Evolutionary conservation across 2,797 vertebrate genomes (phyloP), one percentile per base, ranked within the genome.

Genomic region (Sebastes melanostomus): DNA sequence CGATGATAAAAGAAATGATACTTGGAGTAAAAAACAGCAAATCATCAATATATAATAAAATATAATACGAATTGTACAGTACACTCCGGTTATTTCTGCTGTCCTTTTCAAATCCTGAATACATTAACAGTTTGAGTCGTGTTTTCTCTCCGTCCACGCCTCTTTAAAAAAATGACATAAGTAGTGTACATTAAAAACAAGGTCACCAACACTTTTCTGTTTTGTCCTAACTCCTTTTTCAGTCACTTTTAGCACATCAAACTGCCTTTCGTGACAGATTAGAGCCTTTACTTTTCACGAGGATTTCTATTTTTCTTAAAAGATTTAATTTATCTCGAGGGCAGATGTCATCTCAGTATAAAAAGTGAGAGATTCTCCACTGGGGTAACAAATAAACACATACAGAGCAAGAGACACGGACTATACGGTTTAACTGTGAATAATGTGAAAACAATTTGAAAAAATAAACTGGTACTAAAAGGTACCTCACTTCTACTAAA

Each of bases 51-150:
- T 94, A 94, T 95, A 93, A 95, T 95, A 95, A 96, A 96, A 96
- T 96, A 95, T 95, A 95, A 95, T 95, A 95, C 92, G 91, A 94
- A 95, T 95, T 96, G 92, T 96, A 96, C 95, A 96, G 93, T 95
- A 95, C 93, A 94, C 94, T 91, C 73, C 87, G 82, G 81, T 85
- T 88, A 92, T 92, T 92, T 92, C 92, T 81, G 78, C 77, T 80
- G 78, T 90, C 77, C 85, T 86, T 87, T 81, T 83, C 74, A 88
- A 81, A 88, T 92, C 87, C 81, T 84, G 79, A 92, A 93, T 88
- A 86, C 85, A 81, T 89, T 36, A 94, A 92, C 90, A 89, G 81
- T 78, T 92, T 54, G 68, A 89, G 77, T 86, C 79, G 12, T 24
- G 42, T 71, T 68, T 77, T 58, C 60, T 72, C 68, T 67, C 65